phyloP scores from a whole-genome alignment of 2,113 vertebrate genomes.

The Clarias macrocephalus region DNA sequence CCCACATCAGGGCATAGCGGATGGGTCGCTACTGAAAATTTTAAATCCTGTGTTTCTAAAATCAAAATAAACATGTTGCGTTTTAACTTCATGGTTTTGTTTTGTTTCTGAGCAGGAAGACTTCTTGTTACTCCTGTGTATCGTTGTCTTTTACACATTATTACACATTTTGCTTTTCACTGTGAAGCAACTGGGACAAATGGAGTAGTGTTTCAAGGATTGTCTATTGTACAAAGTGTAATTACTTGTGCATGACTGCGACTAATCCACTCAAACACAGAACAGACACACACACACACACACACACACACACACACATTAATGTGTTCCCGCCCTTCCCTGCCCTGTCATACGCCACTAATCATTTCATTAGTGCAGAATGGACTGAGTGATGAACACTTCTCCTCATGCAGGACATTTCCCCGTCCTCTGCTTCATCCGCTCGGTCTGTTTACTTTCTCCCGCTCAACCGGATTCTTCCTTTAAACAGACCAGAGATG shows the following conservation, averaged over 20 bases:
- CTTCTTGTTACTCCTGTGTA: neutral
- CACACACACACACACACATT: neutral
- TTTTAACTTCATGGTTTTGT: neutral
- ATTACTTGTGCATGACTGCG: slow-evolving; percentile 27
- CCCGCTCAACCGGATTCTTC: neutral
- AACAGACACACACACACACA: neutral
- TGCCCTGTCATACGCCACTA: neutral
- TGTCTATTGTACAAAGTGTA: neutral
- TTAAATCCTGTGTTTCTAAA: neutral
- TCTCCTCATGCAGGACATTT: neutral
- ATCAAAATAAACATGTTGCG: neutral
- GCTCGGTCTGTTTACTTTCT: neutral
- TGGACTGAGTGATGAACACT: neutral
- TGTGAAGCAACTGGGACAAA: too few relatives aligned
- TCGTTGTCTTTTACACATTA: too few relatives aligned
- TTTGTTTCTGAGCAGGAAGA: neutral
- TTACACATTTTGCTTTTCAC: too few relatives aligned
- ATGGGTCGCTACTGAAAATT: too few relatives aligned
- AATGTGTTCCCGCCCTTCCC: neutral
- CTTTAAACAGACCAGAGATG: slow-evolving; percentile 15
- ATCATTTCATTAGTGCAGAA: neutral
- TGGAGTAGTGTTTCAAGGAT: neutral
- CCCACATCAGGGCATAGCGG: too few relatives aligned
- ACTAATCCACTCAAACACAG: neutral
- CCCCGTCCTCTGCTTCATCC: neutral